phyloP scores from a whole-genome alignment of 1,140 invertebrate species.

The Mesaphorura yosii region DNA sequence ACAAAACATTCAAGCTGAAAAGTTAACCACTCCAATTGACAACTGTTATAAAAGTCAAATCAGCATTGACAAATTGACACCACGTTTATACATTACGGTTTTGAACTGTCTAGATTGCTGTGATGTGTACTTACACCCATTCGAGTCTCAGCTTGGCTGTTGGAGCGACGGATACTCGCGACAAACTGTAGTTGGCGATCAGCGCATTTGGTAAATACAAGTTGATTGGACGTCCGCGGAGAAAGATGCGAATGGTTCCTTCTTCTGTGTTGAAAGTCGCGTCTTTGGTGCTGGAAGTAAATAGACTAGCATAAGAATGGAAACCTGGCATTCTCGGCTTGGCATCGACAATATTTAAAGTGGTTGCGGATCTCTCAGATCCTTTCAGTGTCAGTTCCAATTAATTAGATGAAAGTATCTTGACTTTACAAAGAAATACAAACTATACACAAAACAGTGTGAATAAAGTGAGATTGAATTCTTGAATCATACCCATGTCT shows the following conservation, averaged over 20 bases:
- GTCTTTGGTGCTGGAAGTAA: conserved; percentile 48
- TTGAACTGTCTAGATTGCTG: too few species aligned
- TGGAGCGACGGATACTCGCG: conserved; percentile 66
- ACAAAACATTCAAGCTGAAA: too few species aligned
- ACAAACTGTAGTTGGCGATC: conserved; percentile 55
- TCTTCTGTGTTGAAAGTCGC: conserved; percentile 69
- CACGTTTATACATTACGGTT: too few species aligned
- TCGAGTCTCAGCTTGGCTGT: conserved; percentile 70
- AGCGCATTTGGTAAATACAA: conserved; percentile 58
- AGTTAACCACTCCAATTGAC: background rate
- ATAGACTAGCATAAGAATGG: background rate
- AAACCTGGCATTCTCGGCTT: background rate
- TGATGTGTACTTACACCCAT: conserved; percentile 57
- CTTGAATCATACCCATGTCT: conserved; percentile 33
- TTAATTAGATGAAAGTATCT: too few species aligned
- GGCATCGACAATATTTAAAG: too few species aligned
- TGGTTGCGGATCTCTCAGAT: too few species aligned
- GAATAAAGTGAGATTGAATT: too few species aligned
- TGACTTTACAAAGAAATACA: too few species aligned
- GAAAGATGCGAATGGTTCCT: conserved; percentile 63
- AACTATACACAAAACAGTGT: too few species aligned
- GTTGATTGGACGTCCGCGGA: conserved; percentile 68
- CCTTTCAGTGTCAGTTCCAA: too few species aligned
- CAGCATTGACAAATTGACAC: too few species aligned
- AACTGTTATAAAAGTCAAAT: too few species aligned